phyloP scores from a whole-genome alignment of 1,140 invertebrate genomes.

The Apocrypta bakeri region DNA sequence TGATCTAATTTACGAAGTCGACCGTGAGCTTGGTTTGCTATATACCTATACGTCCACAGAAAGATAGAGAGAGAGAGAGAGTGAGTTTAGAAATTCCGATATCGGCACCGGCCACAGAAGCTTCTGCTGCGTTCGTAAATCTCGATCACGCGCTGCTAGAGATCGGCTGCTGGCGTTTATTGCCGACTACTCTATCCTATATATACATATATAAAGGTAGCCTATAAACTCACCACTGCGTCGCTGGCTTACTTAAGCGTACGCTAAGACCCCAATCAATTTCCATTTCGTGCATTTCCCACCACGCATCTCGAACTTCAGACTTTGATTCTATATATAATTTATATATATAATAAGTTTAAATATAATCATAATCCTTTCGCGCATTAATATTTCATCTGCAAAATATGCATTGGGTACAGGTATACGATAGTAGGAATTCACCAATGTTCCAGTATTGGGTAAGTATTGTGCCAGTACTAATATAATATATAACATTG shows the following conservation, averaged over 20 bases:
- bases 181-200: background rate
- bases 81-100: constrained; percentile 27
- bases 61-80: background rate
- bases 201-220: background rate
- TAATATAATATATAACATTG: too few relatives aligned
- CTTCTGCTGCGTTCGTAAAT: constrained; percentile 44
- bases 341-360: too few relatives aligned
- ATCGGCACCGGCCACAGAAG: background rate
- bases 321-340: background rate
- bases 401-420: too few relatives aligned
- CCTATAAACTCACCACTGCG: constrained; percentile 10
- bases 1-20: background rate
- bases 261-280: constrained; percentile 39
- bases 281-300: constrained; percentile 43
- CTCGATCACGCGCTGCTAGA: constrained; percentile 37
- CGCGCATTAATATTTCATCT: constrained; percentile 36
- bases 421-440: too few relatives aligned
- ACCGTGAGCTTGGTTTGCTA: background rate
- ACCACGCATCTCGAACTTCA: background rate
- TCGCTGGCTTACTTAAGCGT: constrained; percentile 32
- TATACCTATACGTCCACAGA: too few relatives aligned
- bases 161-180: constrained; percentile 42
- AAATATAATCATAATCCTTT: too few relatives aligned
- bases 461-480: too few relatives aligned
- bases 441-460: too few relatives aligned